Percentiles rank a stretch among this genome's conserved stretches.
Conservation (phyloP, 1,140 invertebrate species). For the Drosophila bocki region DNA sequence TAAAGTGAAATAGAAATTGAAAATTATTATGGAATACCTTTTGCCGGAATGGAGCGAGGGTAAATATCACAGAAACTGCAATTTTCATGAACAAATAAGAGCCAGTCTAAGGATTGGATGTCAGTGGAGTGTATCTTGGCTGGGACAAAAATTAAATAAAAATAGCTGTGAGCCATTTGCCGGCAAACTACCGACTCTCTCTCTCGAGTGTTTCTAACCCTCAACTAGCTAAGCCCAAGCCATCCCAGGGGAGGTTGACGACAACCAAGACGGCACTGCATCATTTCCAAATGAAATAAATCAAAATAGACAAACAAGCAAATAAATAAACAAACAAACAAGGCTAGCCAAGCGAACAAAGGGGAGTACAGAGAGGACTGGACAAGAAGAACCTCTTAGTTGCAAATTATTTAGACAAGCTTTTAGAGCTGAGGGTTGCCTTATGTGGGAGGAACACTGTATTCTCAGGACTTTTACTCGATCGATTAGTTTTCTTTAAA, state of each 20-base stretch:
- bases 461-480: not conserved
- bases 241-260: slow-evolving; percentile 29
- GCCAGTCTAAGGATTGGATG: not conserved
- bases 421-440: not conserved
- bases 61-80: slow-evolving; percentile 57
- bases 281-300: slow-evolving; percentile 82
- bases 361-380: slow-evolving; percentile 22
- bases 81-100: slow-evolving; percentile 62
- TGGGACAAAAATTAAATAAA: slow-evolving; percentile 76
- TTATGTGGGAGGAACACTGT: not conserved
- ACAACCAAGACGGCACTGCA: slow-evolving; percentile 60
- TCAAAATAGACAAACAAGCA: slow-evolving; percentile 80
- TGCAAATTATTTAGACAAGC: slow-evolving; percentile 10
- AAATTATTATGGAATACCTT: slow-evolving; percentile 40
- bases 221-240: slow-evolving; percentile 26
- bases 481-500: slow-evolving; percentile 6
- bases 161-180: slow-evolving; percentile 71
- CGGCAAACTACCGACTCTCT: slow-evolving; percentile 27
- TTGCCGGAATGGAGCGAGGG: not conserved
- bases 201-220: slow-evolving; percentile 19
- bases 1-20: slow-evolving; percentile 44
- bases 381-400: slow-evolving; percentile 4
- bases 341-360: slow-evolving; percentile 49
- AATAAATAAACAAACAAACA: slow-evolving; percentile 53
- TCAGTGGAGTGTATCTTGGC: slow-evolving; percentile 18